Evolutionary conservation across 2,888 invertebrate species (phyloP), one percentile per base, ranked within the genome.

Genomic region (Augiades crinisus): DNA sequence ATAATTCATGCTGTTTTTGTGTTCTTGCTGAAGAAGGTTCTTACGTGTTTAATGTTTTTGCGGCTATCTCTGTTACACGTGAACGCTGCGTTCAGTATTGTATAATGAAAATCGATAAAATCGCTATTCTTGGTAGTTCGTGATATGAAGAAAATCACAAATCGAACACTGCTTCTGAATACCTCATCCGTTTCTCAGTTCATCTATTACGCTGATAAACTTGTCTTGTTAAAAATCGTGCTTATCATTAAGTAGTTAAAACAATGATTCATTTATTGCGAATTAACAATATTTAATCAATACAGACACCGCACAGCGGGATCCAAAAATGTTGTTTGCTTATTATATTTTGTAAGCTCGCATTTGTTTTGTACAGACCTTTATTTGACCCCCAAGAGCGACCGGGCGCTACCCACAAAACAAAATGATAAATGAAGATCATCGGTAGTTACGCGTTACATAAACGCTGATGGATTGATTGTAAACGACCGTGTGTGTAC

Each of bases 391-490:
- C 81, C 81, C 79, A 78, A 82, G 78, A 76, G 82, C 72, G 78
- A 64, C 55, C 64, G 73, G 59, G 67, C 67, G 79, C 83, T 85
- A 83, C 83, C 74, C 81, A 84, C 81, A 81, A 83, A 82, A 85
- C 81, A 78, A 81, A 82, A 87, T 89, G 89, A 89, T 88, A 85
- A 89, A 89, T 89, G 81, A 75, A 80, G 76, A 80, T 76, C 78
- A 76, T 80, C 84, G 78, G 83, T 84, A 87, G 88, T 87, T 85
- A 78, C 72, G 76, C 73, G 78, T 81, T 82, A 85, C 83, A 82
- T 82, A 80, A 81, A 84, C 76, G 79, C 81, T 88, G 88, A 89
- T 89, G 81, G 87, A 89, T 89, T 86, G 87, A 88, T 87, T 82
- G 83, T 87, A 78, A 82, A 80, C 78, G 81, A 70, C 70, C 76